These are phyloP conservation scores for Andrena fulva DNA, from an alignment of 2,888 invertebrate species.

Conservation along the genomic window DNA sequence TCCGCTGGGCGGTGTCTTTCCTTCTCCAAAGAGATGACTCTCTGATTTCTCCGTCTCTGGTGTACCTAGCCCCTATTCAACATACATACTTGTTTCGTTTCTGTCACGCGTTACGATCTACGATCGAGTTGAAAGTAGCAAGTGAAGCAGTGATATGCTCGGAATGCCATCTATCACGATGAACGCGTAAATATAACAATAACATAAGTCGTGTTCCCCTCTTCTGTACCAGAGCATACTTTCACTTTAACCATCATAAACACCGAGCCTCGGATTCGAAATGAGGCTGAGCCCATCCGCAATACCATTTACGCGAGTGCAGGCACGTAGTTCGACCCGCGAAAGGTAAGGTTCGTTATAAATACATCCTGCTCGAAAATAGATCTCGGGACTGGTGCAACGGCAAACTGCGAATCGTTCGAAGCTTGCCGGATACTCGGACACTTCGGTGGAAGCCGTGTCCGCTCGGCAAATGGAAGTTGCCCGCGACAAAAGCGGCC, in stretches of 20 bases:
- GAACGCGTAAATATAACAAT: background rate
- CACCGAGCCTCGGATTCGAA: constrained; percentile 33
- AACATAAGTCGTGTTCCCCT: background rate
- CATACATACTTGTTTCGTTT: background rate
- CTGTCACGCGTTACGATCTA: background rate
- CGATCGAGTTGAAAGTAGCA: too few relatives aligned
- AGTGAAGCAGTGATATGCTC: too few relatives aligned
- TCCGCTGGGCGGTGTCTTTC: constrained; percentile 29
- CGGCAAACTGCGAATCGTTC: constrained; percentile 70
- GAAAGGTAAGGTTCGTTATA: constrained; percentile 74
- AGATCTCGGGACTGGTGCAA: constrained; percentile 61
- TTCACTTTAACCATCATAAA: background rate
- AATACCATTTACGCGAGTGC: constrained; percentile 63
- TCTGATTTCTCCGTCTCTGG: background rate
- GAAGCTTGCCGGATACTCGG: constrained; percentile 60
- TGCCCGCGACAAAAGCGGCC: background rate
- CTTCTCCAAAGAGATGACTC: background rate
- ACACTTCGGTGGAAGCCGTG: constrained; percentile 26
- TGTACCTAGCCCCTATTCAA: background rate
- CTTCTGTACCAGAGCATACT: background rate
- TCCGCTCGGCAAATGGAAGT: constrained; percentile 2
- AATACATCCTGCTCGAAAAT: constrained; percentile 70
- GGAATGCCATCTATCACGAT: too few relatives aligned
- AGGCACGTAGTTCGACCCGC: constrained; percentile 50
- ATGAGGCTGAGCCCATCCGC: constrained; percentile 45